A percentile compares a stretch with the other conserved stretches of the same genome.
Conservation (phyloP, 2,113 vertebrate species). For the Puffinus mauretanicus region DNA sequence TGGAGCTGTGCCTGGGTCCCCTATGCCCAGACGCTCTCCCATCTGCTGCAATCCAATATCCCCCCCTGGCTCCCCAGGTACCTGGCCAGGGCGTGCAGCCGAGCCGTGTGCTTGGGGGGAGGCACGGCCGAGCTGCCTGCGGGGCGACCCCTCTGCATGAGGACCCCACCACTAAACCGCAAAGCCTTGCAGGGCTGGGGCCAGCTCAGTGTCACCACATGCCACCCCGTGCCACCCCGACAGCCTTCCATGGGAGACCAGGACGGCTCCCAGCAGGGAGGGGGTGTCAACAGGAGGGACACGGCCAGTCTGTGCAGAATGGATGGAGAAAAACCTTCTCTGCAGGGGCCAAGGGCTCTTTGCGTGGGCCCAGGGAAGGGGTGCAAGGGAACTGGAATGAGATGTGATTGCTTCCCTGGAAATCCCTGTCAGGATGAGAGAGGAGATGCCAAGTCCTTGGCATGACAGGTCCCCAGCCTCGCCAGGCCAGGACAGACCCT, state of each 20-base stretch:
- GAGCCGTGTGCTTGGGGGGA: background rate
- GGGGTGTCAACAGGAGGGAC: background rate
- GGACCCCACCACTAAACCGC: background rate
- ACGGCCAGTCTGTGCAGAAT: fast-evolving
- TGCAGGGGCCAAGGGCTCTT: fast-evolving
- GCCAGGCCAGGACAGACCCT: fast-evolving
- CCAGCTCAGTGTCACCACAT: background rate
- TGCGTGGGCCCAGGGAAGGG: fast-evolving
- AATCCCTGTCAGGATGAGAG: background rate
- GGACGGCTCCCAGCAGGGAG: background rate
- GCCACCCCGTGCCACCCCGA: background rate
- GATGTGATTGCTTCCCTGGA: background rate
- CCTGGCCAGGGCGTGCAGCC: background rate
- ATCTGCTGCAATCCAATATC: slow-evolving; percentile 2
- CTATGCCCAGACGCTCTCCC: background rate
- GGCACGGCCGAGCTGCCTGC: fast-evolving
- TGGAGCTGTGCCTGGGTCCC: background rate
- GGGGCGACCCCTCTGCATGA: background rate
- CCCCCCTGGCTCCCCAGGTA: background rate
- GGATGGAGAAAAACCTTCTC: background rate
- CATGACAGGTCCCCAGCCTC: background rate
- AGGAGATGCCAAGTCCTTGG: background rate
- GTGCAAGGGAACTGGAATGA: fast-evolving
- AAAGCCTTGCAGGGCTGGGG: background rate
- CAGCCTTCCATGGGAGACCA: fast-evolving